Percentiles rank a stretch among this genome's conserved stretches.
phyloP scores from a whole-genome alignment of 2,797 vertebrate species.

The Melanotaenia boesemani region DNA sequence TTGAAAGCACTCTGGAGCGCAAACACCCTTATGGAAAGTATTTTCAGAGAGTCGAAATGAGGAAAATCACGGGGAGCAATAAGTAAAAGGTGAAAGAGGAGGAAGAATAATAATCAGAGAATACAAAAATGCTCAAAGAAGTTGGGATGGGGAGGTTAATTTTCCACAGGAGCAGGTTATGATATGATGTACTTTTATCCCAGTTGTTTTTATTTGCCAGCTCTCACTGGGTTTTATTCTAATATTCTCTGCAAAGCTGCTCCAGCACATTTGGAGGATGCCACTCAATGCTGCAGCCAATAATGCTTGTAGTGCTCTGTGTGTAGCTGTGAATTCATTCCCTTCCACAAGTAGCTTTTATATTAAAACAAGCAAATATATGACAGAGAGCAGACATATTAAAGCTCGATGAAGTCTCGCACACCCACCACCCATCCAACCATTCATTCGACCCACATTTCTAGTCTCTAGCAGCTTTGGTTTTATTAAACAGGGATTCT shows the following conservation, averaged over 20 bases:
- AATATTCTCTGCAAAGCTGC: slow-evolving; percentile 68
- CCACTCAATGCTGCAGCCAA: slow-evolving; percentile 76
- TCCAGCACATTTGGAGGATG: slow-evolving; percentile 72
- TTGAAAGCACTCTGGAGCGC: not conserved
- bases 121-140: slow-evolving; percentile 37
- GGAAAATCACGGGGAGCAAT: slow-evolving; percentile 56
- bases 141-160: slow-evolving; percentile 44
- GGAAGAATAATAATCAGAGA: slow-evolving; percentile 23
- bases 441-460: slow-evolving; percentile 31
- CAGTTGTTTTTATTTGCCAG: slow-evolving; percentile 78
- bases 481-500: slow-evolving; percentile 73
- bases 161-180: slow-evolving; percentile 63
- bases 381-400: slow-evolving; percentile 74
- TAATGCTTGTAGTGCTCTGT: slow-evolving; percentile 61
- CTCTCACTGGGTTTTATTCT: slow-evolving; percentile 74
- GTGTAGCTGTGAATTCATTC: slow-evolving; percentile 67
- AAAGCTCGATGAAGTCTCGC: slow-evolving; percentile 68
- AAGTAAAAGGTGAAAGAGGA: slow-evolving; percentile 36
- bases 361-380: slow-evolving; percentile 82
- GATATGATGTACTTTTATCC: slow-evolving; percentile 66
- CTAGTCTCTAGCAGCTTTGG: slow-evolving; percentile 15
- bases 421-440: slow-evolving; percentile 23
- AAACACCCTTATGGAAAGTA: slow-evolving; percentile 19
- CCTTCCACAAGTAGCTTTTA: slow-evolving; percentile 73
- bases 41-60: slow-evolving; percentile 47